These are phyloP conservation scores for Lingula anatina DNA, from an alignment of 2,888 invertebrate species.

Conservation along the genomic window DNA sequence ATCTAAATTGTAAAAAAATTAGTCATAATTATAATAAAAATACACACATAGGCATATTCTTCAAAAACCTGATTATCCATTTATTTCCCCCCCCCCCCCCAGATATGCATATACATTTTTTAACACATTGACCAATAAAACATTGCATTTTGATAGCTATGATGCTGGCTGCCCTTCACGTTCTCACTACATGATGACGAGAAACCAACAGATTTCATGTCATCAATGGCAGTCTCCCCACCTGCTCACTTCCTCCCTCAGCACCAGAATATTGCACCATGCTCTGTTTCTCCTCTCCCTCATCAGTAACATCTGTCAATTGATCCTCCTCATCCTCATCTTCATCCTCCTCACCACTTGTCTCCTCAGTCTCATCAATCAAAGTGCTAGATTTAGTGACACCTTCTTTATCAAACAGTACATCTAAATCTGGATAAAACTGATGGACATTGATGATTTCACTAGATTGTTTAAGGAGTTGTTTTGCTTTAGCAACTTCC, in stretches of 20 bases:
- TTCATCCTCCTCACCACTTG: conserved; percentile 11
- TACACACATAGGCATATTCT: no score
- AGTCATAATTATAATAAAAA: no score
- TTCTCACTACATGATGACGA: no score
- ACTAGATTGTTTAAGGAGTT: background rate
- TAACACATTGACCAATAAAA: no score
- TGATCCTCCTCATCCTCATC: conserved; percentile 15
- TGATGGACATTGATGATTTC: conserved; percentile 32
- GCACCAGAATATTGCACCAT: conserved; percentile 10
- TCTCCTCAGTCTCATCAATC: conserved; percentile 3
- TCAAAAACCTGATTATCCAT: no score
- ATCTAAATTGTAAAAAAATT: no score
- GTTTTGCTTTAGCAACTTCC: no score
- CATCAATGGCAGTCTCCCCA: conserved; percentile 9
- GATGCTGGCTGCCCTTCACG: no score
- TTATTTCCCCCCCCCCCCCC: no score
- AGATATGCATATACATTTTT: no score
- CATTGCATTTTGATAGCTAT: no score
- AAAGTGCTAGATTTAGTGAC: conserved; percentile 9
- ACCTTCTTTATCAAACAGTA: conserved; percentile 22
- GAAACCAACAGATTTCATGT: conserved; percentile 17
- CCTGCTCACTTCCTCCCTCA: conserved; percentile 1
- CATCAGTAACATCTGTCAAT: conserved; percentile 5
- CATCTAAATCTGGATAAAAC: conserved; percentile 34
- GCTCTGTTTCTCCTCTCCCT: background rate